Base-by-base conservation (phyloP, 2,113 vertebrate genomes). In the Bostrychus sinensis region DNA sequence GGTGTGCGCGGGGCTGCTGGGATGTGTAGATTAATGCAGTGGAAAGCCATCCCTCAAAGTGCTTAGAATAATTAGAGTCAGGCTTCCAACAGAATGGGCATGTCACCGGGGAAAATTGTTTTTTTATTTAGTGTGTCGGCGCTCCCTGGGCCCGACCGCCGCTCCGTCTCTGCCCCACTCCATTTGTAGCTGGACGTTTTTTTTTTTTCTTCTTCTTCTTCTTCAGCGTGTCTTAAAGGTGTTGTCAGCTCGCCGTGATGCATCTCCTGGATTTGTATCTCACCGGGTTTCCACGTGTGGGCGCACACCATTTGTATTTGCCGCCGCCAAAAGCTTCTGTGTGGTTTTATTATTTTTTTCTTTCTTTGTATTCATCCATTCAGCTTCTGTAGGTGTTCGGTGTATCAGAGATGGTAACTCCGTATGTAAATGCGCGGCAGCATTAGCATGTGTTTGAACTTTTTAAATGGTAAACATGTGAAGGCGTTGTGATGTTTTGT, bases 61-160 rank as follows among this genome's bases (percentile, higher is more conserved):
- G 74, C 78, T 75, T 84, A 85, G 82, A 81, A 85, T 90, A 84
- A 91, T 89, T 88, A 87, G 89, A 86, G 73, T 80, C 51, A 81
- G 87, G 83, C 78, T 83, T 69, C 75, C 77, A 89, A 77, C 75
- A 88, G 88, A 85, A 87, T 83, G 89, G 73, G 85, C 80, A 86
- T 83, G 87, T 90, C 91, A 78, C 60, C 13, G 80, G 23, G 70
- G 82, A 74, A 88, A 89, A 91, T 87, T 84, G 72, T 89, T 66
- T 82, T 88, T 88, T 91, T 90, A 92, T 92, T 92, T 91, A 90
- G 84, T 78, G 83, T 80, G 59, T 86, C 72, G 82, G 80, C 78
- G 82, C 84, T 86, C 75, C 70, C 70, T 73, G 32, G 75, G 71
- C 83, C 84, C 70, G 80, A 39, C 80, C 37, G 76, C 66, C 73